Evolutionary conservation across 92 coral and sea anemone species (phyloP), one percentile per base, ranked within the genome.

Genomic region (Diadumene lineata): DNA sequence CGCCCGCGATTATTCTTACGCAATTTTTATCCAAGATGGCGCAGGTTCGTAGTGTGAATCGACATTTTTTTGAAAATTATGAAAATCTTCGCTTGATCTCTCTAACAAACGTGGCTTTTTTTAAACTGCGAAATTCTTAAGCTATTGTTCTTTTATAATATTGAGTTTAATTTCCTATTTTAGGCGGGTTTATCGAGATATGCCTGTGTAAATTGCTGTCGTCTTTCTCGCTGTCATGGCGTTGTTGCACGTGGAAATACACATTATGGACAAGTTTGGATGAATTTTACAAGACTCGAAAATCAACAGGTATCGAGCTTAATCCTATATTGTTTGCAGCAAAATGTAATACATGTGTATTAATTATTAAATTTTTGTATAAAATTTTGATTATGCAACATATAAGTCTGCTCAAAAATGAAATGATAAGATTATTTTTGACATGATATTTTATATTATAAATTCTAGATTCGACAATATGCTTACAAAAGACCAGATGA

Each of bases 401-500:
- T n/a, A n/a, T n/a, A n/a, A n/a, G n/a, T n/a, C n/a, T n/a, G n/a
- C n/a, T n/a, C n/a, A n/a, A n/a, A n/a, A n/a, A n/a, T n/a, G n/a
- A n/a, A n/a, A n/a, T n/a, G n/a, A n/a, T n/a, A n/a, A n/a, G n/a
- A n/a, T n/a, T n/a, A n/a, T n/a, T n/a, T n/a, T n/a, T n/a, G n/a
- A n/a, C n/a, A n/a, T n/a, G n/a, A n/a, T n/a, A n/a, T n/a, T n/a
- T n/a, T n/a, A n/a, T n/a, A n/a, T n/a, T n/a, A n/a, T n/a, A n/a
- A n/a, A 24, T 43, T 43, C 22, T 80, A 91, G 97, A 79, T 87
- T 23, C 81, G 97, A 67, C 76, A 83, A 85, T 74, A 80, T 82
- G 97, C 96, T 1, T 89, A 80, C 86, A 82, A 87, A 74, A 56
- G 92, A 43, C 96, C 90, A 60, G 85, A 91, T 56, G 81, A 89